Base-by-base conservation (phyloP, 2,113 vertebrate species). In the Rattus rattus region DNA sequence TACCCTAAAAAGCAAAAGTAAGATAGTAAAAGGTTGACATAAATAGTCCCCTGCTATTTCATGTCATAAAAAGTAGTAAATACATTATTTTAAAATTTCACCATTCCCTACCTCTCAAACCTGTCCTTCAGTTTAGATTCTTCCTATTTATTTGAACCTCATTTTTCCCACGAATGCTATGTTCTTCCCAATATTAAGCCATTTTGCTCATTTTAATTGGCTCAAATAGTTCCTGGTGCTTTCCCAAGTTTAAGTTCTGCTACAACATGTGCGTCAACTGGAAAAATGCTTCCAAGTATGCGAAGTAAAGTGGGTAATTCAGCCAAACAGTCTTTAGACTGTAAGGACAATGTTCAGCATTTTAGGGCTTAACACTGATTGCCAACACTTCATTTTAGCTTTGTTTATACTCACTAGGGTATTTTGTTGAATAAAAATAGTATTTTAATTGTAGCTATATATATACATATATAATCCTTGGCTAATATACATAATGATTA, bases 241-340 rank as follows among this genome's bases (percentile, higher is more conserved):
- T 90, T 83, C 52, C 63, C 88, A 79, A 88, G 33, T 79, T 93
- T 70, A 84, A 95, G 13, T 49, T 96, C 86, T 94, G n/a, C 36
- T 17, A 3, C 90, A 92, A 96, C 52, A 49, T 97, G n/a, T 54
- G 80, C 87, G n/a, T 70, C 26, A 87, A 7, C 91, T 96, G 92
- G 22, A 2, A 81, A 43, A 1, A 81, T 65, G 0, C 90, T 89
- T 86, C 39, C 33, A 10, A 43, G 19, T 67, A 92, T 92, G 43
- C 63, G 92, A 90, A 94, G 65, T 70, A 30, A 86, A 94, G 76
- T 39, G 13, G 84, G 39, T 56, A 33, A 20, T 24, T 90, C 11
- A 67, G 88, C 92, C 7, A 85, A 2, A 67, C 36, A 92, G 88
- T 92, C 47, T 52, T 36, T 0, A 89, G 77, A 65, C 80, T 86